Evolutionary conservation across 2,888 invertebrate genomes (phyloP), one percentile per base, ranked within the genome.

Genomic region (Macropis europaea): DNA sequence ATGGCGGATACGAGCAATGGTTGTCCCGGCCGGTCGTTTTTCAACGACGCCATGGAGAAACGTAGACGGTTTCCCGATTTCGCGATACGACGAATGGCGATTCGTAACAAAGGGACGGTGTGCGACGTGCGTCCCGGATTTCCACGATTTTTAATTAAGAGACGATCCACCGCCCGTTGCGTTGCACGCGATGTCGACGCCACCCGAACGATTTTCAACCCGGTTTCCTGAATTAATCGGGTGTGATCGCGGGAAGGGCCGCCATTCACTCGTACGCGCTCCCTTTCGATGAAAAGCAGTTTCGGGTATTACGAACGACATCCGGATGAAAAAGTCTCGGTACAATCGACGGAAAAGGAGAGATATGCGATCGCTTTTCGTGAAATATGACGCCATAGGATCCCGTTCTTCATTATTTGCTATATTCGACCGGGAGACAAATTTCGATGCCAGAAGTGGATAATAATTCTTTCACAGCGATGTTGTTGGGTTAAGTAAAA

Each of bases 131-230:
- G 47, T n/a, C 7, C 22, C 45, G 66, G 70, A 75, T 76, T 68
- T 72, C n/a, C 68, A 50, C 47, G 63, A 68, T 80, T 77, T 79
- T 77, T 77, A 75, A 81, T 80, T 78, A 78, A 73, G 56, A 57
- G 69, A 47, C 48, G 36, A 45, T 30, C 43, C n/a, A n/a, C n/a
- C n/a, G n/a, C 43, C 48, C 48, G 54, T 53, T 47, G 57, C 50
- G 59, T 73, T 73, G 72, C 73, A n/a, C 73, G 40, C 68, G 73
- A 28, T 36, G 62, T 50, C 59, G 48, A 61, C 45, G 50, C 50
- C 30, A 19, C 9, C n/a, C 38, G 17, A 32, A 36, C 24, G 13
- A 45, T 59, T 50, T 32, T 56, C 61, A 34, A 45, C 50, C 22
- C 50, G 52, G 40, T 43, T 66, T 66, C 54, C 60, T 42, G 57